These are phyloP conservation scores for Copidosoma floridanum DNA, from an alignment of 1,140 invertebrate species.

Conservation along the genomic window DNA sequence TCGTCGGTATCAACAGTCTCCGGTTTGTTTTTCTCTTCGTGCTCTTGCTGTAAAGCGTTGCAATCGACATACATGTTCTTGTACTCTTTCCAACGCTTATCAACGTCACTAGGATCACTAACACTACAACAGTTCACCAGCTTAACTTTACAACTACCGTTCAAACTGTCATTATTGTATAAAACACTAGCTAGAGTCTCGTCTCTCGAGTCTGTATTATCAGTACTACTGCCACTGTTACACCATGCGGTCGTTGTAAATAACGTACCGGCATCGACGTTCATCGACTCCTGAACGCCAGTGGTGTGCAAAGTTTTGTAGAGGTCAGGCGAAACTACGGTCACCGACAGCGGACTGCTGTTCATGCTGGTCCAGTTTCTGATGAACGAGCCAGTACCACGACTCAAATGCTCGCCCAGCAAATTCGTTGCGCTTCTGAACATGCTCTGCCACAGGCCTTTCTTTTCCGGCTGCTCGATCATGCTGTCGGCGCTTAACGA, in stretches of 20 bases:
- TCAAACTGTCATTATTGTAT: slow-evolving; percentile 17
- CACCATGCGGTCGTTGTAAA: not conserved
- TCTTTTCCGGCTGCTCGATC: slow-evolving; percentile 19
- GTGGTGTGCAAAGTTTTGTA: slow-evolving; percentile 32
- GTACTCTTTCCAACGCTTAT: slow-evolving; percentile 20
- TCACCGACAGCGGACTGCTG: slow-evolving; percentile 38
- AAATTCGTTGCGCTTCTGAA: slow-evolving; percentile 30
- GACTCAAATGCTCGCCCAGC: slow-evolving; percentile 30
- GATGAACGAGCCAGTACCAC: slow-evolving; percentile 30
- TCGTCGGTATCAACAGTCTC: no score
- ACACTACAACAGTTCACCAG: no score
- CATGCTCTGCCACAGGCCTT: slow-evolving; percentile 32
- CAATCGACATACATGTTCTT: slow-evolving; percentile 16
- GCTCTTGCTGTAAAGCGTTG: no score
- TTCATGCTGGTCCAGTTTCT: slow-evolving; percentile 27
- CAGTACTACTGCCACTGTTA: no score
- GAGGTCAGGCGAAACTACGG: slow-evolving; percentile 37
- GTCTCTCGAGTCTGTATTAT: not conserved
- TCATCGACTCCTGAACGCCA: slow-evolving; percentile 12
- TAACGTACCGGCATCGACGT: not conserved
- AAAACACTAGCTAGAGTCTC: slow-evolving; percentile 8
- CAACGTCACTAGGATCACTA: slow-evolving; percentile 17
- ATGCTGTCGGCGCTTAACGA: slow-evolving; percentile 22
- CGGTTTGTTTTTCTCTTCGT: not conserved
- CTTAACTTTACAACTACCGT: no score